These are phyloP conservation scores for Lepidurus arcticus DNA, from an alignment of 1,140 invertebrate genomes.

Conservation along the genomic window DNA sequence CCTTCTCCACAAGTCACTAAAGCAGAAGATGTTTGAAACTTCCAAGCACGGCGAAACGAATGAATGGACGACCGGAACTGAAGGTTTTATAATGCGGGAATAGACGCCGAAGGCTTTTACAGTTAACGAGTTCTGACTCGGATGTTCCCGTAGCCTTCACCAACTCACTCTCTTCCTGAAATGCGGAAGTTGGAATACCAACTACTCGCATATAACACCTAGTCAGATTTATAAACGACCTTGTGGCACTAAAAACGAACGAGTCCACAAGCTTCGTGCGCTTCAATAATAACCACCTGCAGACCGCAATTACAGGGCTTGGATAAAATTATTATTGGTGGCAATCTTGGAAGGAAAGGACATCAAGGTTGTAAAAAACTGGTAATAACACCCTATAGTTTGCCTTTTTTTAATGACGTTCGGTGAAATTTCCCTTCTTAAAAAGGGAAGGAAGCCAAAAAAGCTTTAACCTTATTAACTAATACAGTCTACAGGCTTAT, in stretches of 20 bases:
- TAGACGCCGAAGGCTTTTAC: neutral
- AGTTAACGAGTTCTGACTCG: slow-evolving; percentile 8
- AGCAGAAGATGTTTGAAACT: neutral
- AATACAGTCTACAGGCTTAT: no score
- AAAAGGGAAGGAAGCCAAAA: no score
- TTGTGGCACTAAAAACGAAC: neutral
- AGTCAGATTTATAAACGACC: neutral
- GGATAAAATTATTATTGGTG: neutral
- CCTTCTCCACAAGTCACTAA: neutral
- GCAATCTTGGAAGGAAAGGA: neutral
- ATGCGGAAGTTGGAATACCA: neutral
- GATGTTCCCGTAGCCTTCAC: slow-evolving; percentile 5
- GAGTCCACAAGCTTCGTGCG: neutral
- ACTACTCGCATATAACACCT: no score
- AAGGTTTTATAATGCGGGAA: neutral
- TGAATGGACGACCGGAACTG: neutral
- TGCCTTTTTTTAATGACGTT: neutral
- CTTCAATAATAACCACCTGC: neutral
- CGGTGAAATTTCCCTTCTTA: no score
- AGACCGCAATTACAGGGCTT: slow-evolving; percentile 6
- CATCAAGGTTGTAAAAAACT: neutral
- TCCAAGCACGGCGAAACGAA: neutral
- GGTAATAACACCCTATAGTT: neutral
- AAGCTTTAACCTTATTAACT: no score
- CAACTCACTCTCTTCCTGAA: neutral